Base-by-base conservation (phyloP, 1,140 invertebrate genomes). In the Trachymyrmex cornetzi region DNA sequence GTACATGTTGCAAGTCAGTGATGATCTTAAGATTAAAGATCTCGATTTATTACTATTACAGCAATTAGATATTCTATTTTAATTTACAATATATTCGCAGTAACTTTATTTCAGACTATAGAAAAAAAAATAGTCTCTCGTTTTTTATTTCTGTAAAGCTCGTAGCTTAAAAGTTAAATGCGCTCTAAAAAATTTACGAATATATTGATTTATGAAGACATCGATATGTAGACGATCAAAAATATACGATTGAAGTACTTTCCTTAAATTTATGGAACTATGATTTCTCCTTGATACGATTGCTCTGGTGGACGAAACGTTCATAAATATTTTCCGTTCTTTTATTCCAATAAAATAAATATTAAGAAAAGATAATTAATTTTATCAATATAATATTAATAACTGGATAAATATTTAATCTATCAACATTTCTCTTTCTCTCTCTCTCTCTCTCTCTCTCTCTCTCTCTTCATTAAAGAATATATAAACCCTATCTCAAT, bases 181-280 rank as follows among this genome's bases (percentile, higher is more conserved):
- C 11, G n/a, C 48, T 44, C 30, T 80, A 30, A 81, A 55, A 81
- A 24, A 81, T 69, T 81, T 69, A 69, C 30, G 64, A 55, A 38
- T 6, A 1, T 48, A 72, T 72, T 19, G 24, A 55, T 72, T 72
- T 72, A 72, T 6, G 6, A 53, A 55, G 63, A 53, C 63, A 81
- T 22, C 12, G 63, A 69, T 69, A 24, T n/a, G 38, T 64, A 55
- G 48, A 14, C n/a, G 63, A 81, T 67, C n/a, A 53, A 34, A 67
- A 69, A 69, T 69, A 48, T 79, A 69, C 14, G 50, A 63, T 77
- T n/a, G 38, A 64, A 48, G 11, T 48, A 48, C 4, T 64, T 44
- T 3, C 6, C 12, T 11, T 77, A 30, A 77, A 77, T 77, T 48
- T 63, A 64, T 77, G 14, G 3, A 63, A 77, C 11, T 77, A 64